These are phyloP conservation scores for Macquaria australasica DNA, from an alignment of 2,113 vertebrate species.

Conservation along the genomic window DNA sequence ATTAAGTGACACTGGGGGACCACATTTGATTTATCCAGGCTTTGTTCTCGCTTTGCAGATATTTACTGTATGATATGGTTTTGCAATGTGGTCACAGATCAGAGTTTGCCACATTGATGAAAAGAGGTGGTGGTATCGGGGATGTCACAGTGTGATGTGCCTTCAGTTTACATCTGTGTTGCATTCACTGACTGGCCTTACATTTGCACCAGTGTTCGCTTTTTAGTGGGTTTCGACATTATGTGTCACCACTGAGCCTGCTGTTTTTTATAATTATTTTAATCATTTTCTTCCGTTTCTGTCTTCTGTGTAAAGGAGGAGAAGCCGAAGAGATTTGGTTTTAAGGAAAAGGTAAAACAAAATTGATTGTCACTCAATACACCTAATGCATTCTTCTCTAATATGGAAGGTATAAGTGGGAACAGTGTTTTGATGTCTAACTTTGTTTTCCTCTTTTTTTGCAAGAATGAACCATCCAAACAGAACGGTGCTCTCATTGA, in stretches of 20 bases:
- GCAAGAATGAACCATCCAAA: constrained; percentile 84
- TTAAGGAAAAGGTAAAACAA: constrained; percentile 74
- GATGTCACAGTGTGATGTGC: constrained; percentile 21
- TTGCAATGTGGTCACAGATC: constrained; percentile 1
- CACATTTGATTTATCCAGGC: constrained; percentile 31
- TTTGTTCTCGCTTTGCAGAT: not conserved
- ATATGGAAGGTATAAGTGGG: not conserved
- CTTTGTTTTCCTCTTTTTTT: constrained; percentile 1
- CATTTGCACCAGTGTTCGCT: constrained; percentile 4
- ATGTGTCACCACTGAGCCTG: not conserved
- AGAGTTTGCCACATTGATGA: not conserved
- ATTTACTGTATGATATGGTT: constrained; percentile 1
- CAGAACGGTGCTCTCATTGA: constrained; percentile 87
- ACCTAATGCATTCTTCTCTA: not conserved
- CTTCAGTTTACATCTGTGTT: constrained; percentile 42
- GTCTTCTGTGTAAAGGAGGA: constrained; percentile 71
- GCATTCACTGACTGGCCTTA: constrained; percentile 24
- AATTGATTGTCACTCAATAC: not conserved
- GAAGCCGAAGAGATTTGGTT: constrained; percentile 70
- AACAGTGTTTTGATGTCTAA: not conserved
- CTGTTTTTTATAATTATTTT: not conserved
- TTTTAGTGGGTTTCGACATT: constrained; percentile 1
- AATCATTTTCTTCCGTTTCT: constrained; percentile 6
- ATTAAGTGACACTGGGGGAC: not conserved
- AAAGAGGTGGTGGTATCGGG: not conserved